A percentile compares a stretch with the other conserved stretches of the same genome.
These are phyloP conservation scores for Lagocephalus sceleratus DNA, from an alignment of 2,797 vertebrate species.

Conservation along the genomic window DNA sequence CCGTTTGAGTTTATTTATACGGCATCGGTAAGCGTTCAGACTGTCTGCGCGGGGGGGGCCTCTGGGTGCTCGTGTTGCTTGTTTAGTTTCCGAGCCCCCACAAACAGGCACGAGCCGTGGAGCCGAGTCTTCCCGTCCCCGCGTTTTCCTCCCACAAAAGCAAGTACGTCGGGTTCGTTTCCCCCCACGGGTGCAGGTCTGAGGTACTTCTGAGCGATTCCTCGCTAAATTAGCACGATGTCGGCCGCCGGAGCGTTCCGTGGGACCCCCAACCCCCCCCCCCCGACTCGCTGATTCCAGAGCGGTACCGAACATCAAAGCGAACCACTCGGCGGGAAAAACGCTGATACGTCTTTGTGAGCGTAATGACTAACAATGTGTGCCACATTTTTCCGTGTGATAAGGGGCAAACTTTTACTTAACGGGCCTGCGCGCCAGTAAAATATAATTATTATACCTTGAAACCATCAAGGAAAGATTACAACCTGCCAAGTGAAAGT, in stretches of 20 bases:
- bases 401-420: constrained; percentile 17
- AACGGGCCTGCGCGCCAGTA: constrained; percentile 16
- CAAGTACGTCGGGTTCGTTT: not conserved
- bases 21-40: too few relatives aligned
- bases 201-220: constrained; percentile 5
- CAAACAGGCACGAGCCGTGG: not conserved
- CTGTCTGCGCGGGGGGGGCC: too few relatives aligned
- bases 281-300: constrained; percentile 42
- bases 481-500: constrained; percentile 17
- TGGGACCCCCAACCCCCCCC: constrained; percentile 15
- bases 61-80: too few relatives aligned
- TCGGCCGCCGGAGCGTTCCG: constrained; percentile 1
- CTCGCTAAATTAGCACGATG: constrained; percentile 6
- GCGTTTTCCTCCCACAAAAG: not conserved
- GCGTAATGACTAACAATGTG: constrained; percentile 32
- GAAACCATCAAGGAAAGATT: constrained; percentile 6
- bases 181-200: not conserved
- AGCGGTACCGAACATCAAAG: constrained; percentile 55
- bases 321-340: constrained; percentile 37
- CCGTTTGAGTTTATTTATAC: too few relatives aligned
- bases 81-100: not conserved
- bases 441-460: constrained; percentile 27
- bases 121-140: too few relatives aligned
- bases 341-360: constrained; percentile 50
- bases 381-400: constrained; percentile 25